phyloP scores from a whole-genome alignment of 2,888 invertebrate species.

The Proisotoma minuta region DNA sequence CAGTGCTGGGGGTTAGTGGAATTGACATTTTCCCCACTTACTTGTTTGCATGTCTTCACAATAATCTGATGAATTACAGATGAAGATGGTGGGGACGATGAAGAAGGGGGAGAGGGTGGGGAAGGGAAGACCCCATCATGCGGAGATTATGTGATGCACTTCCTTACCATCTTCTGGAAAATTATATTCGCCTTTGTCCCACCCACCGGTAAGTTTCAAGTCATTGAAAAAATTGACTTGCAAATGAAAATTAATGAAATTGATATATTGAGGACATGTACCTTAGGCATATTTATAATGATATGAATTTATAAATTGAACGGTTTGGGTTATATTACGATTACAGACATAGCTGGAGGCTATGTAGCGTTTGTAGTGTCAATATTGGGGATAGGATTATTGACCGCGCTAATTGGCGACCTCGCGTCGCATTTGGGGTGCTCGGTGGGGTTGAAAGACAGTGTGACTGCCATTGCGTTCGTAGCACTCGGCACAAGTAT shows the following conservation, averaged over 20 bases:
- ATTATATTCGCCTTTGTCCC: conserved; percentile 95
- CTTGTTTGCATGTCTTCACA: not conserved
- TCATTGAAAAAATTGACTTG: too few species aligned
- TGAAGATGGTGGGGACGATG: conserved; percentile 53
- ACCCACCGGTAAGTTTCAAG: conserved; percentile 91
- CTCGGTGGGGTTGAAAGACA: conserved; percentile 90
- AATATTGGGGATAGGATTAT: conserved; percentile 84
- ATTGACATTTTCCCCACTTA: not conserved
- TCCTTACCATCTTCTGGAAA: conserved; percentile 97
- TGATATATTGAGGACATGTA: too few species aligned
- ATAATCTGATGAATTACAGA: conserved; percentile 49
- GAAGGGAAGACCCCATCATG: conserved; percentile 71
- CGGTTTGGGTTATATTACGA: too few species aligned
- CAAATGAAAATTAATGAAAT: too few species aligned
- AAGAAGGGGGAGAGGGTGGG: conserved; percentile 50
- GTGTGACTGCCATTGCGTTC: conserved; percentile 95
- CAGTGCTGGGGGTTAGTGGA: conserved; percentile 64
- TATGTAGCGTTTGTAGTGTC: conserved; percentile 88
- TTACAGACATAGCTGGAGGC: conserved; percentile 81
- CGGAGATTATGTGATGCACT: conserved; percentile 91
- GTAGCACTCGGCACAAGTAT: conserved; percentile 98
- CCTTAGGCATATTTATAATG: too few species aligned
- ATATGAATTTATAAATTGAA: not conserved
- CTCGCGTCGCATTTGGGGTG: conserved; percentile 96
- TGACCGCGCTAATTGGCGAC: conserved; percentile 96